Conservation (phyloP, 2,113 vertebrate species). For the Tragelaphus scriptus region DNA sequence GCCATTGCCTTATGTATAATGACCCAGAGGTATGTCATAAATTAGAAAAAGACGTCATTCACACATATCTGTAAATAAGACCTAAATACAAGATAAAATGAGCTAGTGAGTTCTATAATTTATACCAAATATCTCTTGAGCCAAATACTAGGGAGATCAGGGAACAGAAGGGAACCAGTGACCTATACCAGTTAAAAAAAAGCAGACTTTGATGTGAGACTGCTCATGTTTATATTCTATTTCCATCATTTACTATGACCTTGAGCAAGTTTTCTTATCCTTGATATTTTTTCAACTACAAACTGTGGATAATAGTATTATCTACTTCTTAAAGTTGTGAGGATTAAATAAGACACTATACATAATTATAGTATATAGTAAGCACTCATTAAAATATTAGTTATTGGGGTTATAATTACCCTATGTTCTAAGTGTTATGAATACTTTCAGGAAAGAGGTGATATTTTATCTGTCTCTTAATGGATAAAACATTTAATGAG, state of each 20-base stretch:
- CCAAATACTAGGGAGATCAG: neutral
- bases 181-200: neutral
- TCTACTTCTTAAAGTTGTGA: neutral
- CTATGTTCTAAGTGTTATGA: neutral
- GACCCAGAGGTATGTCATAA: neutral
- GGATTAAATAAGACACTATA: neutral
- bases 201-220: neutral
- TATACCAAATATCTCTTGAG: neutral
- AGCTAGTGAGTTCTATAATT: neutral
- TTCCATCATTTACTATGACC: slow-evolving; percentile 14
- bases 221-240: neutral
- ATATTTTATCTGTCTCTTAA: neutral
- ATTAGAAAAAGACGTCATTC: neutral
- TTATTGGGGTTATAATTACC: neutral
- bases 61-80: neutral
- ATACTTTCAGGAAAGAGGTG: neutral
- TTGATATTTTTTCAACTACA: neutral
- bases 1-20: neutral
- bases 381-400: neutral
- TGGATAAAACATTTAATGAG: neutral
- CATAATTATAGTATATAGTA: neutral
- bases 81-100: neutral
- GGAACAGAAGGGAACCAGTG: neutral
- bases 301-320: neutral
- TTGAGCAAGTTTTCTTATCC: neutral